Conservation (phyloP, 2,888 invertebrate species). For the Leucophora obtusa region DNA sequence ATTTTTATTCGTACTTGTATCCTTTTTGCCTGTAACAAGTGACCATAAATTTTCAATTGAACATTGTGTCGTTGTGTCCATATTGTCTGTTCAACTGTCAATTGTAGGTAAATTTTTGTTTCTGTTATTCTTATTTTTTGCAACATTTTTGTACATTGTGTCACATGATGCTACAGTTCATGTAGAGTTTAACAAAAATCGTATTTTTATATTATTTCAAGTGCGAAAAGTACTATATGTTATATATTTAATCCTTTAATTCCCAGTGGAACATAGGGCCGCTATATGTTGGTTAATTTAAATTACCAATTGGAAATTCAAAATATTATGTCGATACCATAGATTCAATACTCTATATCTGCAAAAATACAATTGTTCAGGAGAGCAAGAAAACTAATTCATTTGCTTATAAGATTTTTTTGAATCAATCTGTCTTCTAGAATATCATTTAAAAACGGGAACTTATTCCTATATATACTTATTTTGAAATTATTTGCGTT, state of each 20-base stretch:
- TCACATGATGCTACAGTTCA: constrained; percentile 18
- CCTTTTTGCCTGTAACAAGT: constrained; percentile 49
- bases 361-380: too few species aligned
- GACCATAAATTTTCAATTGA: constrained; percentile 63
- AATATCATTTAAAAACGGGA: too few species aligned
- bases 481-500: too few species aligned
- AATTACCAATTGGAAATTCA: background rate
- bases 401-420: too few species aligned
- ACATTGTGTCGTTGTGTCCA: constrained; percentile 55
- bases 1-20: constrained; percentile 3
- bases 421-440: too few species aligned
- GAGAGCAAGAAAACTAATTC: too few species aligned
- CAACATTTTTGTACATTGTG: constrained; percentile 8
- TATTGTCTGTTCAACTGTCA: constrained; percentile 61
- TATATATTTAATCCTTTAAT: too few species aligned
- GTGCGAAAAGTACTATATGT: background rate
- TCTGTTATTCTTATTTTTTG: constrained; percentile 15
- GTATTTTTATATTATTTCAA: constrained; percentile 3
- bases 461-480: too few species aligned
- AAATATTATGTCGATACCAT: too few species aligned
- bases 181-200: constrained; percentile 8
- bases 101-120: constrained; percentile 52
- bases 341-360: too few species aligned
- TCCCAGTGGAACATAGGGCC: too few species aligned
- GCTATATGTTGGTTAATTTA: background rate